A percentile compares a stretch with the other conserved stretches of the same genome.
These are phyloP conservation scores for Apeltes quadracus DNA, from an alignment of 2,113 vertebrate genomes.

Conservation along the genomic window DNA sequence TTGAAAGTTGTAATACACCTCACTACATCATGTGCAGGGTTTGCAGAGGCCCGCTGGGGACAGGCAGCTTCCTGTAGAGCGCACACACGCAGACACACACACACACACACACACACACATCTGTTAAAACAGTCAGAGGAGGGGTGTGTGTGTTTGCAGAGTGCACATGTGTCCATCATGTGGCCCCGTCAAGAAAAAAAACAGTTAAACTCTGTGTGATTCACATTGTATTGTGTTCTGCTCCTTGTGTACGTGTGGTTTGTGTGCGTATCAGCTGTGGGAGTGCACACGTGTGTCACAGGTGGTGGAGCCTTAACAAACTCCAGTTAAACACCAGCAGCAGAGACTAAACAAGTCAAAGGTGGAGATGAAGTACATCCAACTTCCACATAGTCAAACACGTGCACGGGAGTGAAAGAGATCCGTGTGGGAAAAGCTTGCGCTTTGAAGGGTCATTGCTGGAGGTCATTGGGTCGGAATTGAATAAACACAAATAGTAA, in stretches of 20 bases:
- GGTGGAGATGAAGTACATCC: background rate
- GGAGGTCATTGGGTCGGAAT: constrained; percentile 38
- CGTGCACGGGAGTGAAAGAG: constrained; percentile 13
- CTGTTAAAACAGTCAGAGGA: constrained; percentile 40
- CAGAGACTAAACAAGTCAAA: constrained; percentile 43
- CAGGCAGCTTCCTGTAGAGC: constrained; percentile 19
- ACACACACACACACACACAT: constrained; percentile 36
- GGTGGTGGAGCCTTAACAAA: constrained; percentile 29
- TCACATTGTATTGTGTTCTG: background rate
- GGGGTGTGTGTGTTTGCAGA: constrained; percentile 14
- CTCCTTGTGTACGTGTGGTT: background rate
- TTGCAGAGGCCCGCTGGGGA: constrained; percentile 19
- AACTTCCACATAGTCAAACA: constrained; percentile 10
- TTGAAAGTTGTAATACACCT: constrained; percentile 23
- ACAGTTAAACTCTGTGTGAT: constrained; percentile 4
- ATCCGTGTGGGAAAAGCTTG: constrained; percentile 43
- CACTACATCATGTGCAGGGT: constrained; percentile 30
- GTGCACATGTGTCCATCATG: background rate
- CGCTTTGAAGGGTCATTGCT: constrained; percentile 26
- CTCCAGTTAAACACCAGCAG: constrained; percentile 30
- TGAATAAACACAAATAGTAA: constrained; percentile 52
- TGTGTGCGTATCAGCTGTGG: background rate
- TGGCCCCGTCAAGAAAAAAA: constrained; percentile 13
- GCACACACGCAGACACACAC: constrained; percentile 16
- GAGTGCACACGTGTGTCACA: constrained; percentile 20